Base-by-base conservation (phyloP, 2,888 invertebrate genomes). In the Aphelenchoides bicaudatus region DNA sequence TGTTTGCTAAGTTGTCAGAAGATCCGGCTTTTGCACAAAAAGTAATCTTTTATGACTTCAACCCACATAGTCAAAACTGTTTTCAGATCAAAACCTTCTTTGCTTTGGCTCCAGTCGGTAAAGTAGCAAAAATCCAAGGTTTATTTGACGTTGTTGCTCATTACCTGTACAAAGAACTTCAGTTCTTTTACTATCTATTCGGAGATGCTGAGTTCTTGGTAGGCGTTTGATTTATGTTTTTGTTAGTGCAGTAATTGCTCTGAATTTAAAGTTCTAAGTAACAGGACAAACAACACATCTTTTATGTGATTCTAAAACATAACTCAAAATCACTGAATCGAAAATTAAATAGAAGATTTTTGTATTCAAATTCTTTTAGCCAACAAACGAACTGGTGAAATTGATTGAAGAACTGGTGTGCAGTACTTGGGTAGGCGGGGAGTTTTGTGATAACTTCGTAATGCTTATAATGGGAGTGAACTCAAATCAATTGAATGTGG, bases 1-100 rank as follows among this genome's bases (percentile, higher is more conserved):
- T 58, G 52, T 58, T 58, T 37, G 58, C 58, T 3, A 53, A 72
- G 55, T 63, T 71, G n/a, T 25, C 23, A 23, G 13, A 23, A n/a
- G 56, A 59, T 27, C 57, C 28, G 6, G 27, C n/a, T 19, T 56
- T 56, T 8, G 30, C 19, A n/a, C 31, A n/a, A 6, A 56, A 57
- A n/a, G n/a, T n/a, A n/a, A n/a, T n/a, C n/a, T n/a, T n/a, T n/a
- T n/a, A n/a, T n/a, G n/a, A n/a, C n/a, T n/a, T n/a, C n/a, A n/a
- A n/a, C n/a, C n/a, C n/a, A n/a, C n/a, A n/a, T n/a, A n/a, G n/a
- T n/a, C n/a, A n/a, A n/a, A n/a, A n/a, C n/a, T 19, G 6, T 19
- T 10, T 6, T 43, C 10, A 21, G 25, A 25, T 43, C 6, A 10
- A 21, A 8, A 25, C 43, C 8, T 43, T 21, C 25, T 43, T 43